Percentiles rank a stretch among this genome's conserved stretches.
Conservation (phyloP, 1,140 invertebrate species). For the Bradynema listronoti region DNA sequence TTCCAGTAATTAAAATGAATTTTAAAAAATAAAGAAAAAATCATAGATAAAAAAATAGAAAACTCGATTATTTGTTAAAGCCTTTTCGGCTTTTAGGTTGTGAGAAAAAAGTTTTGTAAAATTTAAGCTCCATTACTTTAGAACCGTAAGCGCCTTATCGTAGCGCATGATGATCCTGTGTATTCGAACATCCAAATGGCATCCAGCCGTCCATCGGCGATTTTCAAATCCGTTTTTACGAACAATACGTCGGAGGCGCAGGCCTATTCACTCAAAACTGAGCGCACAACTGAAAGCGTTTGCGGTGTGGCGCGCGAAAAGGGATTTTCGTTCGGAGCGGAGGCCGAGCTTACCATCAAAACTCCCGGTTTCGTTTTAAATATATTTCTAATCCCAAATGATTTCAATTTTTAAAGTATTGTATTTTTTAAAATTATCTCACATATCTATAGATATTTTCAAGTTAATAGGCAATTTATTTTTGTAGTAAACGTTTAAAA, state of each 20-base stretch:
- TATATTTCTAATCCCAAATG: background rate
- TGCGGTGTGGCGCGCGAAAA: constrained; percentile 59
- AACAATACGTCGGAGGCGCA: constrained; percentile 60
- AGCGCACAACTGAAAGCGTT: constrained; percentile 59
- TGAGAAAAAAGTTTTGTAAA: background rate
- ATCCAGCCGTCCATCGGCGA: constrained; percentile 52
- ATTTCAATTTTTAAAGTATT: background rate
- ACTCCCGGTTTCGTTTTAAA: constrained; percentile 59
- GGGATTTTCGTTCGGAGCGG: constrained; percentile 60
- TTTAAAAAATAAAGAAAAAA: background rate
- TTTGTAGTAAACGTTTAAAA: background rate
- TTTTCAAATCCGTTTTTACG: constrained; percentile 61
- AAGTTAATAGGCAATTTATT: background rate
- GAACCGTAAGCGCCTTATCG: constrained; percentile 59
- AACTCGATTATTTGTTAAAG: background rate
- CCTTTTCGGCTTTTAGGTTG: background rate
- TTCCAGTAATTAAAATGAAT: background rate
- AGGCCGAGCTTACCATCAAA: constrained; percentile 60
- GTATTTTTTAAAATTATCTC: background rate
- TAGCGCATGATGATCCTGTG: constrained; percentile 57
- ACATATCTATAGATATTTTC: background rate
- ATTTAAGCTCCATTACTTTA: constrained; percentile 15
- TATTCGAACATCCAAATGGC: constrained; percentile 52
- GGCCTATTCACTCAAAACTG: constrained; percentile 62
- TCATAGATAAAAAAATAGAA: background rate